phyloP scores from a whole-genome alignment of 1,140 invertebrate species.

The Aphaenogaster floridana region DNA sequence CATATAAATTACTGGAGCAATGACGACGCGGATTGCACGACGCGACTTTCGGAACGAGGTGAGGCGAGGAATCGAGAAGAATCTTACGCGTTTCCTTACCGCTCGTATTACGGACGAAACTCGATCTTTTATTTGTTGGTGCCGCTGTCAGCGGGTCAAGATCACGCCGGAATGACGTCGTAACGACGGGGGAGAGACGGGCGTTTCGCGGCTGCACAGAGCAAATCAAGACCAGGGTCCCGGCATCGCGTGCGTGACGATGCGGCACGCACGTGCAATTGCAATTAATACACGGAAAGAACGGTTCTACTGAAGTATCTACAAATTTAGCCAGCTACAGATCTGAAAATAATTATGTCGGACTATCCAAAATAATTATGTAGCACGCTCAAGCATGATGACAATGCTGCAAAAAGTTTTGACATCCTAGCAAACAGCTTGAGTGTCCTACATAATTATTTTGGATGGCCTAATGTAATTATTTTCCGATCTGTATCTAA shows the following conservation, averaged over 20 bases:
- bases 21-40: not conserved
- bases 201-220: constrained; percentile 19
- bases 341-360: too few species aligned
- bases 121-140: constrained; percentile 36
- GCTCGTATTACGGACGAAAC: constrained; percentile 54
- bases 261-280: constrained; percentile 27
- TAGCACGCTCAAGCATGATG: too few species aligned
- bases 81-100: not conserved
- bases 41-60: not conserved
- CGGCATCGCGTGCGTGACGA: constrained; percentile 28
- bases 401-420: too few species aligned
- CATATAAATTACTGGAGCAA: not conserved
- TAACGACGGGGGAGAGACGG: constrained; percentile 17
- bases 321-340: too few species aligned
- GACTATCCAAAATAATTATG: too few species aligned
- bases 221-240: constrained; percentile 43
- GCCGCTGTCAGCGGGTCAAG: constrained; percentile 63
- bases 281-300: not conserved
- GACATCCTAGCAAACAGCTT: too few species aligned
- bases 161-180: constrained; percentile 60
- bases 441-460: too few species aligned
- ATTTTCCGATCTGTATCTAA: too few species aligned
- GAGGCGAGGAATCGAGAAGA: not conserved
- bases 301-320: too few species aligned
- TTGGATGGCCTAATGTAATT: too few species aligned